Conservation (phyloP, 2,888 invertebrate genomes). For the Mesopsocus fuscifrons region DNA sequence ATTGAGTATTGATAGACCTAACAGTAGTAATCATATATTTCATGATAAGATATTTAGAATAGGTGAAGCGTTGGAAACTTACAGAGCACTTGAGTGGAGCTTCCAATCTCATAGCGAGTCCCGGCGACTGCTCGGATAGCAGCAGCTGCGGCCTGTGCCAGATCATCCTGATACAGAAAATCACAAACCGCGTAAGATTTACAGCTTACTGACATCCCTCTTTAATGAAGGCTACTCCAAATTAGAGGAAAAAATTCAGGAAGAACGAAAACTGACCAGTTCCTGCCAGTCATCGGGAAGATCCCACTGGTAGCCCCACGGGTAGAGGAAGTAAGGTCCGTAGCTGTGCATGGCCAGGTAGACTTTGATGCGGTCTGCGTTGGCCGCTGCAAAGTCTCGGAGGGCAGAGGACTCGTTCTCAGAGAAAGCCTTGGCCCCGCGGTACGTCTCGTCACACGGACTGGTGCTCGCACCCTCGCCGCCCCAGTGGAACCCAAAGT, state of each 20-base stretch:
- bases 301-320: slow-evolving; percentile 18
- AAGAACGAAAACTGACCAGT: slow-evolving; percentile 15
- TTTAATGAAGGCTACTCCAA: too few relatives aligned
- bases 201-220: too few relatives aligned
- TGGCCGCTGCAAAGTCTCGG: slow-evolving; percentile 20
- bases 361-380: slow-evolving; percentile 20
- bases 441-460: slow-evolving; percentile 27
- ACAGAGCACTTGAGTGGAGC: background rate
- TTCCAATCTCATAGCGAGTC: slow-evolving; percentile 7
- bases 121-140: slow-evolving; percentile 10
- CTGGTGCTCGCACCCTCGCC: slow-evolving; percentile 25
- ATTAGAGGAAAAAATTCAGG: background rate
- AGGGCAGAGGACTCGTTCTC: slow-evolving; percentile 26
- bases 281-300: slow-evolving; percentile 17
- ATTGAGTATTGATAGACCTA: too few relatives aligned
- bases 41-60: too few relatives aligned
- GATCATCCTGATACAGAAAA: background rate
- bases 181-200: too few relatives aligned
- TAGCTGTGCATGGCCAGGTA: slow-evolving; percentile 29
- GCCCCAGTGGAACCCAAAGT: slow-evolving; percentile 26
- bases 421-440: slow-evolving; percentile 23
- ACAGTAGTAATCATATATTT: too few relatives aligned
- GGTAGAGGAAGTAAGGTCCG: slow-evolving; percentile 17
- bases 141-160: background rate
- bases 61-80: background rate